These are phyloP conservation scores for Rhamnusium bicolor DNA, from an alignment of 2,888 invertebrate species.

Conservation along the genomic window DNA sequence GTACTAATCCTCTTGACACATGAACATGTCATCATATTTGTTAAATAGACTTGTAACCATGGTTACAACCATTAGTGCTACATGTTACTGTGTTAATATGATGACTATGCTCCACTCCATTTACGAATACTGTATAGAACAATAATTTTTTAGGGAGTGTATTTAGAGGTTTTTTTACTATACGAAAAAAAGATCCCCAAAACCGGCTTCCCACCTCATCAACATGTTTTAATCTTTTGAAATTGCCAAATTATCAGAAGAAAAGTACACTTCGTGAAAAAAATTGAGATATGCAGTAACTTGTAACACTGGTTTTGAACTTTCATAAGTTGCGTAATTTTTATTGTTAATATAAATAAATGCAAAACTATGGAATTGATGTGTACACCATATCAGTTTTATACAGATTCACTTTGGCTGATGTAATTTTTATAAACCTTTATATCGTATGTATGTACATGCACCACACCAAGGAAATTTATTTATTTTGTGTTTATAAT, in stretches of 20 bases:
- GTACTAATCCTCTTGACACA: too few species aligned
- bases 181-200: conserved; percentile 93
- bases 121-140: too few species aligned
- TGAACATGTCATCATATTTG: too few species aligned
- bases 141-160: conserved; percentile 83
- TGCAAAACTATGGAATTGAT: conserved; percentile 43
- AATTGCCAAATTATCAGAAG: conserved; percentile 98
- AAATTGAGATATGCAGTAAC: conserved; percentile 98
- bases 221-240: conserved; percentile 98
- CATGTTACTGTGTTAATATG: too few species aligned
- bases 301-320: conserved; percentile 98
- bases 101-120: too few species aligned
- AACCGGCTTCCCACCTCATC: conserved; percentile 98
- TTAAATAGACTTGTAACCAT: too few species aligned
- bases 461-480: conserved; percentile 5
- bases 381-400: conserved; percentile 47
- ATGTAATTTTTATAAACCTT: conserved; percentile 41
- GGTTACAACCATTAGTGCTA: too few species aligned
- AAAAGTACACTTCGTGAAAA: conserved; percentile 93
- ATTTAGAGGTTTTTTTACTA: conserved; percentile 97
- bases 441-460: conserved; percentile 29
- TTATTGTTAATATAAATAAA: conserved; percentile 18
- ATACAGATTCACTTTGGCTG: conserved; percentile 28
- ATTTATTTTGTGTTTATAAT: neutral
- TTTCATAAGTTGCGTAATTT: conserved; percentile 80